Base-by-base conservation (phyloP, 2,888 invertebrate species). In the Diaprepes abbreviatus region DNA sequence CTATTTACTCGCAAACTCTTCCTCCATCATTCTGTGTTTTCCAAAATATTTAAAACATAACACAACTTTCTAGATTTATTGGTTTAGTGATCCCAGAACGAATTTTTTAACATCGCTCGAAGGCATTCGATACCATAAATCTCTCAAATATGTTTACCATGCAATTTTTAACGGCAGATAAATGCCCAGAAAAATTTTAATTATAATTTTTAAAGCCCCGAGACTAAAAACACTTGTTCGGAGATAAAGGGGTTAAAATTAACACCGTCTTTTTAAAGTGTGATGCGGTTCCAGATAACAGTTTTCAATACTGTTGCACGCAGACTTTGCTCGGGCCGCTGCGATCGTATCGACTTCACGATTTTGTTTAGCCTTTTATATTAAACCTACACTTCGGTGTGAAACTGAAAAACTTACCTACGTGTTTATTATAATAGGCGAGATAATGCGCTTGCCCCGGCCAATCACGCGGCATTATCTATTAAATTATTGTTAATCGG, bases 371-470 rank as follows among this genome's bases (percentile, higher is more conserved):
- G 75, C 74, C 74, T 73, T 72, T 74, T 73, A 73, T 71, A 74
- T 74, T 73, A 78, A 77, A 78, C 79, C 77, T 77, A 77, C 77
- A 74, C 74, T 74, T 62, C 70, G 77, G 78, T 77, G 79, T 76
- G 78, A 79, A 78, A 77, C 78, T 74, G 76, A 77, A 78, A 77
- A 77, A 77, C 75, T 66, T 74, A 77, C 75, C 66, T 74, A 74
- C 75, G 74, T 70, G 77, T 77, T 77, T 72, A 75, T 73, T 72
- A 73, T 74, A 77, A 77, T 77, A 64, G 67, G 55, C 35, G 52
- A 75, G 74, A 73, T 74, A 74, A 70, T 58, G 17, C 43, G 19
- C 38, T 33, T 28, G 48, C 24, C 57, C n/a, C 12, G 48, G 38
- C 66, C 65, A 70, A 70, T 70, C 70, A 62, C 16, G 24, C 48